phyloP scores from a whole-genome alignment of 2,888 invertebrate species.

The Eupeodes latifasciatus region DNA sequence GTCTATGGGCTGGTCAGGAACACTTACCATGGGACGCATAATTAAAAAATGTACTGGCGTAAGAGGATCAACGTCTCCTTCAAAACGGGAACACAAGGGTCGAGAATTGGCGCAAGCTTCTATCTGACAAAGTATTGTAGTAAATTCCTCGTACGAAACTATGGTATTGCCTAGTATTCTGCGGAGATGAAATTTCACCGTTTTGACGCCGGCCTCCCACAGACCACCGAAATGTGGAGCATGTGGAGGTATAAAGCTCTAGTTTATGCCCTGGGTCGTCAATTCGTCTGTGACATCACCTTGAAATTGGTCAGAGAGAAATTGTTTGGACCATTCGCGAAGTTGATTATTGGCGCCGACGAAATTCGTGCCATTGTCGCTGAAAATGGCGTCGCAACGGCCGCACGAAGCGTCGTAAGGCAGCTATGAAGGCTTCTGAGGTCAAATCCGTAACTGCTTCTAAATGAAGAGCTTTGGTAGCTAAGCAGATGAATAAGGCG shows the following conservation, averaged over 20 bases:
- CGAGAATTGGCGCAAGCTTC: slow-evolving; percentile 79
- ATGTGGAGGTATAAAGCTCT: slow-evolving; percentile 79
- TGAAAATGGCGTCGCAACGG: slow-evolving; percentile 73
- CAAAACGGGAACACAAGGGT: slow-evolving; percentile 77
- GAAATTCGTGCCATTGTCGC: slow-evolving; percentile 76
- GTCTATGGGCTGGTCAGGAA: background rate
- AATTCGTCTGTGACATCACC: no score
- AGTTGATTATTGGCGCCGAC: slow-evolving; percentile 14
- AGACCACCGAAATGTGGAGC: slow-evolving; percentile 80
- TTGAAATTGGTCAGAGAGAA: background rate
- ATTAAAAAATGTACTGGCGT: slow-evolving; percentile 75
- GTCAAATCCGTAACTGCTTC: slow-evolving; percentile 75
- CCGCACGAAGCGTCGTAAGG: slow-evolving; percentile 79
- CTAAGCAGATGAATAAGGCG: slow-evolving; percentile 77
- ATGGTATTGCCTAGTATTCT: slow-evolving; percentile 76
- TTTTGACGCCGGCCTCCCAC: slow-evolving; percentile 80
- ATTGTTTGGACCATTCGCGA: background rate
- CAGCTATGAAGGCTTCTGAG: slow-evolving; percentile 77
- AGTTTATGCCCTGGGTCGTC: no score
- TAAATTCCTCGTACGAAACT: slow-evolving; percentile 79
- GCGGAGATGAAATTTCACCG: slow-evolving; percentile 79
- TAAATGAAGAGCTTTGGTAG: slow-evolving; percentile 78
- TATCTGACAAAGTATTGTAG: slow-evolving; percentile 78
- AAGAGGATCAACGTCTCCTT: no score
- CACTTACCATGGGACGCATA: slow-evolving; percentile 64